A percentile compares a stretch with the other conserved stretches of the same genome.
Conservation (phyloP, 2,113 vertebrate species). For the Rhadina sibilatrix region DNA sequence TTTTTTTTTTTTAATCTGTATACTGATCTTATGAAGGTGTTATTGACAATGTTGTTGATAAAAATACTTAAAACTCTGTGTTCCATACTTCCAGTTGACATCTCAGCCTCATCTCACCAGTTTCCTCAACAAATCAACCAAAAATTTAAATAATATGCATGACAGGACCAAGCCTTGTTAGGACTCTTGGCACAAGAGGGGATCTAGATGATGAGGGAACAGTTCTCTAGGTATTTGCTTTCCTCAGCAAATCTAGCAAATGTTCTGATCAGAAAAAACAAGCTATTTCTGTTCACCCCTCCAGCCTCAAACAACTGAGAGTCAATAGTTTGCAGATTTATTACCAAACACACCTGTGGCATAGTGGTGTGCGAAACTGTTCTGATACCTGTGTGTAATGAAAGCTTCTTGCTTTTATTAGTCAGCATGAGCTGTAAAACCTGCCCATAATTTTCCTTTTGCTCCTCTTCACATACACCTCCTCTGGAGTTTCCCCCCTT, state of each 20-base stretch:
- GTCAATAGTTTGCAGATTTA: neutral
- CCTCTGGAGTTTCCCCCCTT: neutral
- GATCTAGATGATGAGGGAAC: neutral
- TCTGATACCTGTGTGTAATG: neutral
- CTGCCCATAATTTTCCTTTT: neutral
- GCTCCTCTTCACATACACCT: neutral
- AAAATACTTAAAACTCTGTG: neutral
- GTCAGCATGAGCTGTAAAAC: neutral
- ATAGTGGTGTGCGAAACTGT: neutral
- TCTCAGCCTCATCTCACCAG: neutral
- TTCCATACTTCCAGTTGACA: neutral
- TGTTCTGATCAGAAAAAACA: neutral
- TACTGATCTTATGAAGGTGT: neutral
- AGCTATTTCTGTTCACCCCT: neutral
- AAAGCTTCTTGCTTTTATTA: neutral
- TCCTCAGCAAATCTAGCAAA: too few relatives aligned
- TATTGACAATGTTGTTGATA: neutral
- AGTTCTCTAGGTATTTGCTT: neutral
- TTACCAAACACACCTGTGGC: neutral
- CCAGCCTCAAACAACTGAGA: neutral
- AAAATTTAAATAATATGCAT: neutral
- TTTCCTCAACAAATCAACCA: neutral
- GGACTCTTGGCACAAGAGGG: rapidly evolving
- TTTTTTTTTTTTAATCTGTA: neutral
- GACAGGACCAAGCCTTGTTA: neutral